A percentile compares a stretch with the other conserved stretches of the same genome.
Evolutionary conservation across 2,888 invertebrate genomes (phyloP).

Genomic region (Heliconius charithonia): DNA sequence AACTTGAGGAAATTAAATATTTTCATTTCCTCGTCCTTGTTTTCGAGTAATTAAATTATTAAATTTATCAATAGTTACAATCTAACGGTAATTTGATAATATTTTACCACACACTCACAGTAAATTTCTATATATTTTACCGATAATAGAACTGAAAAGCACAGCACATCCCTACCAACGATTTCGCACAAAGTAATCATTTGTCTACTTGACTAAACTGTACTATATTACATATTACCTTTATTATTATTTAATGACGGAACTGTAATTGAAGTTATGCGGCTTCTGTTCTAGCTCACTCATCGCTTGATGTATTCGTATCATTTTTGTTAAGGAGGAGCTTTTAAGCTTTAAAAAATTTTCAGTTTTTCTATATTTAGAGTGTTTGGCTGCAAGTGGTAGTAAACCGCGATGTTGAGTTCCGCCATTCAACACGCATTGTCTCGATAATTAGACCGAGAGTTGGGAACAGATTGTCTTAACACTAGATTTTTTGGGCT

Average conservation of each 20-base stretch:
- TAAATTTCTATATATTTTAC: conserved; percentile 3
- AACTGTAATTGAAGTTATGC: conserved; percentile 71
- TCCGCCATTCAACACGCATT: too few species aligned
- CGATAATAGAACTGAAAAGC: conserved; percentile 38
- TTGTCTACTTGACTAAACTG: conserved; percentile 83
- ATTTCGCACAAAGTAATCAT: conserved; percentile 78
- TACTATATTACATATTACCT: conserved; percentile 82
- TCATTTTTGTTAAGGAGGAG: conserved; percentile 71
- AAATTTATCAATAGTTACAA: too few species aligned
- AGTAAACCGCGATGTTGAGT: too few species aligned
- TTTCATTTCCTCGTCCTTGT: too few species aligned
- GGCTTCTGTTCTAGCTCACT: conserved; percentile 75
- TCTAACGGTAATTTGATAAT: too few species aligned
- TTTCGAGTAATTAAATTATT: too few species aligned
- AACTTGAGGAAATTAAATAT: too few species aligned
- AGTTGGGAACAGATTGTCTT: too few species aligned
- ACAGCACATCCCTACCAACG: conserved; percentile 57
- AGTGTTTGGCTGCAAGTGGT: too few species aligned
- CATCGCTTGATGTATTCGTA: conserved; percentile 65
- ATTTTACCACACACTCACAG: too few species aligned
- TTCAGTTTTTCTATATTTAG: neutral
- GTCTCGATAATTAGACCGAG: too few species aligned
- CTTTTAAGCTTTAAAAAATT: neutral
- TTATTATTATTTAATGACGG: conserved; percentile 77
- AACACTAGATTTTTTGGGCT: too few species aligned